Conservation (phyloP, 1,140 invertebrate genomes). For the Drosophila pruinosa region DNA sequence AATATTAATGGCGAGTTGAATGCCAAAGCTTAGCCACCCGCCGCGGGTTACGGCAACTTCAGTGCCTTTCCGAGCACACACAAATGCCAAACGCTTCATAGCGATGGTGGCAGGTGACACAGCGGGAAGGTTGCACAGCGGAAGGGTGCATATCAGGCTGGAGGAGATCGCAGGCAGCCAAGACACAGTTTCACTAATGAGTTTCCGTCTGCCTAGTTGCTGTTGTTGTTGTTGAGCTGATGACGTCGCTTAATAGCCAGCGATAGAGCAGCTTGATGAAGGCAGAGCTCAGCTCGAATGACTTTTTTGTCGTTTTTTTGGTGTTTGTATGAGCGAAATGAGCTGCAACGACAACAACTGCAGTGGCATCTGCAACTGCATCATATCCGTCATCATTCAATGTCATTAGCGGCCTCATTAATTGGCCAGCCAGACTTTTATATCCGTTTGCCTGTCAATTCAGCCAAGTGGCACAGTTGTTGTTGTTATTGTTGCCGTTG, state of each 20-base stretch:
- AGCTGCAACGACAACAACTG: conserved; percentile 28
- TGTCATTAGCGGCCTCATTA: conserved; percentile 70
- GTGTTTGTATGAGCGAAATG: conserved; percentile 43
- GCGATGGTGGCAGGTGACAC: conserved; percentile 56
- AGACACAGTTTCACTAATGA: conserved; percentile 76
- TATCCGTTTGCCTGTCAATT: conserved; percentile 54
- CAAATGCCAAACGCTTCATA: conserved; percentile 43
- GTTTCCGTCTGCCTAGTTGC: conserved; percentile 60
- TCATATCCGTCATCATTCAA: conserved; percentile 49
- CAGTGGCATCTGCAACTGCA: conserved; percentile 29
- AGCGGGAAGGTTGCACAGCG: neutral
- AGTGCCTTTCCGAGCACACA: conserved; percentile 2
- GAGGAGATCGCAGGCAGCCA: conserved; percentile 36
- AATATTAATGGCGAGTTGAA: neutral
- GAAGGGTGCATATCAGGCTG: neutral
- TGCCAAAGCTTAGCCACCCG: neutral
- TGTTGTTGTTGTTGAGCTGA: conserved; percentile 34
- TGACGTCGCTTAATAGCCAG: conserved; percentile 57
- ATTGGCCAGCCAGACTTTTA: conserved; percentile 71
- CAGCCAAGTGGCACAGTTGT: conserved; percentile 25
- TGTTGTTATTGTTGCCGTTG: neutral
- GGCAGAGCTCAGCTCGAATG: neutral
- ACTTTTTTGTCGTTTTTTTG: neutral
- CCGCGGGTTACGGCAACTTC: neutral
- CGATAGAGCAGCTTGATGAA: conserved; percentile 40